Base-by-base conservation (phyloP, 2,113 vertebrate species). In the Malurus cyaneus region DNA sequence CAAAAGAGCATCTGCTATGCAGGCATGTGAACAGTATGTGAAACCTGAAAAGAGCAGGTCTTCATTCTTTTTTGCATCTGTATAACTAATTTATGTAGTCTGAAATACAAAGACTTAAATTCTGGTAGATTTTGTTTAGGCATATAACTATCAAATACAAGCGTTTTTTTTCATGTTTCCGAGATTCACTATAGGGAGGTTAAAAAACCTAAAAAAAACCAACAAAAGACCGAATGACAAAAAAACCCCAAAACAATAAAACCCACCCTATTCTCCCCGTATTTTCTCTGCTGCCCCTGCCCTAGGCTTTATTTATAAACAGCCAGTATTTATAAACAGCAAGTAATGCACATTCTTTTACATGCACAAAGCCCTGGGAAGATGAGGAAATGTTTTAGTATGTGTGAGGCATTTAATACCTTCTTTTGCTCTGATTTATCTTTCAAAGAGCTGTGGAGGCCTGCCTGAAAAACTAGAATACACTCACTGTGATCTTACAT, bases 301-400 rank as follows among this genome's bases (percentile, higher is more conserved):
- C 26, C 42, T 70, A 66, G 88, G n/a, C 42, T 96, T 72, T 90
- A 80, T 79, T 93, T 94, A 64, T 88, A 94, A 93, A 89, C 69
- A 92, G 62, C 53, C 83, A 87, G 71, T 90, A 80, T 79, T 93
- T 94, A 64, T 88, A 94, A 93, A 89, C 69, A 92, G 66, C 79
- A 92, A 89, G 36, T 62, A 91, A 52, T 57, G 65, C 56, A 57
- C 28, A 78, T 94, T 82, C 70, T 93, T 92, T 86, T 82, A 80
- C 76, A 12, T 80, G 36, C 47, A 53, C 52, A 86, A 66, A 86
- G 44, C 85, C 66, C 60, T 86, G 79, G 79, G 76, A 41, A 80
- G 77, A 83, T 23, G 31, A 74, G 80, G 87, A 93, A 92, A 90
- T 74, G 46, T 92, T 93, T 89, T 56, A 80, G n/a, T 80, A 70